phyloP scores from a whole-genome alignment of 1,140 invertebrate species.

The Phortica variegata region DNA sequence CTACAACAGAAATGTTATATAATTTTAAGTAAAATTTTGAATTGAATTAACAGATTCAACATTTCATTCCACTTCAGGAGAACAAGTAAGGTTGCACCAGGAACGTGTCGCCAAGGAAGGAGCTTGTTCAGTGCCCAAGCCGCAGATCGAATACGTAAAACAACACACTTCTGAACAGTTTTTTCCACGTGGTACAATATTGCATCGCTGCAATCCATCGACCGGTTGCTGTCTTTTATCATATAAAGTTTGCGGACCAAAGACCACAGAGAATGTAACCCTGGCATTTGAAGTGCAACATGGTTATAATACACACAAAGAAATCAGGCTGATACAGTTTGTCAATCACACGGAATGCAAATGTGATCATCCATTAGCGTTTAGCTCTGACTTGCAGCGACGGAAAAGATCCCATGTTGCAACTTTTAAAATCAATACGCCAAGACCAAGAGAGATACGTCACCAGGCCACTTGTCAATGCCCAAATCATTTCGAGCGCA shows the following conservation, averaged over 20 bases:
- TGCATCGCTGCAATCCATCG: slow-evolving; percentile 72
- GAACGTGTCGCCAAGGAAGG: slow-evolving; percentile 10
- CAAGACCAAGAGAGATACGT: slow-evolving; percentile 1
- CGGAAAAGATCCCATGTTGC: slow-evolving; percentile 25
- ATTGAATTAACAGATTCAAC: too few species aligned
- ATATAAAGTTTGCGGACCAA: slow-evolving; percentile 61
- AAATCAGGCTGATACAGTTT: slow-evolving; percentile 12
- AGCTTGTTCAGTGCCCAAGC: slow-evolving; percentile 19
- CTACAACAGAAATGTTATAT: too few species aligned
- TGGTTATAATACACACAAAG: neutral
- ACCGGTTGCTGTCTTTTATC: slow-evolving; percentile 70
- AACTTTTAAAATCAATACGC: too few species aligned
- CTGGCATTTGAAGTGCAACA: slow-evolving; percentile 23
- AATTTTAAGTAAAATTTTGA: too few species aligned
- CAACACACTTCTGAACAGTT: slow-evolving; percentile 64
- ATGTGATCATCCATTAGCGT: slow-evolving; percentile 22
- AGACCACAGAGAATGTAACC: slow-evolving; percentile 26
- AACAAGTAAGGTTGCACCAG: slow-evolving; percentile 7
- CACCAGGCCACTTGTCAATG: slow-evolving; percentile 25
- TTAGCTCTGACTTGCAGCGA: slow-evolving; percentile 12
- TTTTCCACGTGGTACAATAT: slow-evolving; percentile 69
- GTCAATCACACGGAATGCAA: slow-evolving; percentile 46
- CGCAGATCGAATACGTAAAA: slow-evolving; percentile 26
- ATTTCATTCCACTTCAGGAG: slow-evolving; percentile 13
- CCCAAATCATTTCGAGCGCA: slow-evolving; percentile 41